phyloP scores from a whole-genome alignment of 2,888 invertebrate genomes.

The Spicauda simplicius region DNA sequence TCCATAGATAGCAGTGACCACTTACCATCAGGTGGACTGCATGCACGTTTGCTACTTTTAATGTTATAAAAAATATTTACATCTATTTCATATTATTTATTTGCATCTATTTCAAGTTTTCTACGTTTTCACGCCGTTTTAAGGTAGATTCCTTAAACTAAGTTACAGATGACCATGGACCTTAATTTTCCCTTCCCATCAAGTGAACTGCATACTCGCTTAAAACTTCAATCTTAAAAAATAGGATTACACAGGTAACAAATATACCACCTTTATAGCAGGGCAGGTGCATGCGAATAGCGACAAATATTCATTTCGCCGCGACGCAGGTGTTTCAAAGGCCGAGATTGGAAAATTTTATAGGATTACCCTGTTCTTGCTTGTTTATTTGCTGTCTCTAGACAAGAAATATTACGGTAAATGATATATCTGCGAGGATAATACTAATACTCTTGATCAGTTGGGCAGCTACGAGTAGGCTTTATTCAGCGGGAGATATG shows the following conservation, averaged over 20 bases:
- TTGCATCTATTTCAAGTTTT: too few relatives aligned
- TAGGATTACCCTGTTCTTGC: slow-evolving; percentile 48
- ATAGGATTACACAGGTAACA: not conserved
- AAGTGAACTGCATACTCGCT: too few relatives aligned
- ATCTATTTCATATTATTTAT: too few relatives aligned
- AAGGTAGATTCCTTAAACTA: too few relatives aligned
- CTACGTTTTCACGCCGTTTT: too few relatives aligned
- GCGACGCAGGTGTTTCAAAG: slow-evolving; percentile 52
- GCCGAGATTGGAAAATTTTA: slow-evolving; percentile 54
- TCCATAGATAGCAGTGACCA: too few relatives aligned
- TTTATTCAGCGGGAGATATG: not conserved
- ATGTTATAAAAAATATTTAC: too few relatives aligned
- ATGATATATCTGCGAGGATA: slow-evolving; percentile 20
- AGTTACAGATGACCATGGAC: too few relatives aligned
- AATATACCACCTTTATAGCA: slow-evolving; percentile 7
- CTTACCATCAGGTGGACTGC: too few relatives aligned
- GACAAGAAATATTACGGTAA: slow-evolving; percentile 22
- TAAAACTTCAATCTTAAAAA: too few relatives aligned
- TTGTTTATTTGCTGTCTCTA: slow-evolving; percentile 36
- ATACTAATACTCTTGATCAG: slow-evolving; percentile 4
- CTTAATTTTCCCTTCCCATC: too few relatives aligned
- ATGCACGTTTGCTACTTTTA: too few relatives aligned
- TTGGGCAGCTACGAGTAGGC: not conserved
- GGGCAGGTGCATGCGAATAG: slow-evolving; percentile 18
- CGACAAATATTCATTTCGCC: slow-evolving; percentile 52